Conservation (phyloP, 2,888 invertebrate genomes). For the Phragmatobia fuliginosa region DNA sequence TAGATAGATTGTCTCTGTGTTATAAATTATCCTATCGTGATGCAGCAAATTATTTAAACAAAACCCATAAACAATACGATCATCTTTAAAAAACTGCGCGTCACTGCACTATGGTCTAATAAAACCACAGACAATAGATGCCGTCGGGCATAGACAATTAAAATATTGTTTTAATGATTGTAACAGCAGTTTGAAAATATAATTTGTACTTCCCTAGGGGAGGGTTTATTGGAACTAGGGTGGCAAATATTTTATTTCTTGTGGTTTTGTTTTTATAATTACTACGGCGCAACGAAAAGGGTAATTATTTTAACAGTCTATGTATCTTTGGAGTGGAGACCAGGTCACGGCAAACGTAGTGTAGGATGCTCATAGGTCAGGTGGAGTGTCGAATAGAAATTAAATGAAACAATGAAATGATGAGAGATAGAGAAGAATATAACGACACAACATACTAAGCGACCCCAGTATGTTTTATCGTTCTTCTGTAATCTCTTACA, state of each 20-base stretch:
- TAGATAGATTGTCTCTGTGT: not conserved
- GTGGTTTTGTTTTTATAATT: not conserved
- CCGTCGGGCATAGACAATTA: conserved; percentile 38
- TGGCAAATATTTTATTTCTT: not conserved
- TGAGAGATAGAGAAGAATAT: too few species aligned
- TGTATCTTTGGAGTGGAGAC: too few species aligned
- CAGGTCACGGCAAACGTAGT: too few species aligned
- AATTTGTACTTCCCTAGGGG: conserved; percentile 33
- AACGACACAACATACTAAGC: too few species aligned
- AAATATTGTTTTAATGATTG: conserved; percentile 46
- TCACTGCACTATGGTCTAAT: conserved; percentile 34
- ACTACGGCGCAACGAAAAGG: too few species aligned
- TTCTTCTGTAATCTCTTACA: too few species aligned
- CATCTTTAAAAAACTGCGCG: conserved; percentile 27
- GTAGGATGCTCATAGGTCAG: too few species aligned
- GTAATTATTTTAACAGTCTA: not conserved
- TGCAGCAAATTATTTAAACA: not conserved
- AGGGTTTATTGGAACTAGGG: conserved; percentile 10
- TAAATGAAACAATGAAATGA: too few species aligned
- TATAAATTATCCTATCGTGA: not conserved
- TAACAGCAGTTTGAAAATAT: conserved; percentile 33
- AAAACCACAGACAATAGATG: conserved; percentile 29
- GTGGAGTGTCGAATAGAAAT: too few species aligned
- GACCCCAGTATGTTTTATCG: too few species aligned
- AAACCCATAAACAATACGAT: conserved; percentile 20